Evolutionary conservation across 2,888 invertebrate genomes (phyloP).

Genomic region (Ganaspis brasiliensis): DNA sequence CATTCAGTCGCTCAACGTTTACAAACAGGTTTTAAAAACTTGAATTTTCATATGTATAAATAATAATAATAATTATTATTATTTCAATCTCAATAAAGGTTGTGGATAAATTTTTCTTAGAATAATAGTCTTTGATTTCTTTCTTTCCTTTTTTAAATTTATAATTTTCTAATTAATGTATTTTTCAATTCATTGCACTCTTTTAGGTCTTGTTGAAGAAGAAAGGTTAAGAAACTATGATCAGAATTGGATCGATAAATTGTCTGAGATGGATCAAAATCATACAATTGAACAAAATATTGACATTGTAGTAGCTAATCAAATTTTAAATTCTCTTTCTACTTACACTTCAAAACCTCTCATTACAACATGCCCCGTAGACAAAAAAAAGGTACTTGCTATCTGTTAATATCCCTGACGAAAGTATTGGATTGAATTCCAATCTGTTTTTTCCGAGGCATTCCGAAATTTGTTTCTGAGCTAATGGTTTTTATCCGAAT

Average conservation of each 20-base stretch:
- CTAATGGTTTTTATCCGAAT: too few species aligned
- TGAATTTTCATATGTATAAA: too few species aligned
- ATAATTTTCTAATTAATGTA: too few species aligned
- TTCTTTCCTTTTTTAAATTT: background rate
- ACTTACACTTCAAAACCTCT: constrained; percentile 51
- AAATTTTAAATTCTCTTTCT: constrained; percentile 58
- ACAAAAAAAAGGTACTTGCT: constrained; percentile 55
- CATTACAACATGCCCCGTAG: constrained; percentile 55
- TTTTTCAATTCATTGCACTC: too few species aligned
- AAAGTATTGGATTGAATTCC: too few species aligned
- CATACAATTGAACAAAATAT: constrained; percentile 66
- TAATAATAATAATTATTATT: too few species aligned
- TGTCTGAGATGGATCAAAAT: constrained; percentile 64
- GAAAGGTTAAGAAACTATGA: constrained; percentile 66
- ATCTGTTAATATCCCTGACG: too few species aligned
- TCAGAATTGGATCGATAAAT: constrained; percentile 69
- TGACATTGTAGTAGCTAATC: constrained; percentile 63
- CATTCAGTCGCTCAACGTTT: constrained; percentile 27
- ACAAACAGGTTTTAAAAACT: constrained; percentile 37
- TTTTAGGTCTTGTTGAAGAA: constrained; percentile 60
- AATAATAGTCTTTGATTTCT: background rate
- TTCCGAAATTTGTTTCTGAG: too few species aligned
- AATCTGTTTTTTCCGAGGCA: too few species aligned
- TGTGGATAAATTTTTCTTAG: constrained; percentile 3
- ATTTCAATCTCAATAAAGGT: constrained; percentile 10